Base-by-base conservation (phyloP, 2,888 invertebrate species). In the Theretra japonica region DNA sequence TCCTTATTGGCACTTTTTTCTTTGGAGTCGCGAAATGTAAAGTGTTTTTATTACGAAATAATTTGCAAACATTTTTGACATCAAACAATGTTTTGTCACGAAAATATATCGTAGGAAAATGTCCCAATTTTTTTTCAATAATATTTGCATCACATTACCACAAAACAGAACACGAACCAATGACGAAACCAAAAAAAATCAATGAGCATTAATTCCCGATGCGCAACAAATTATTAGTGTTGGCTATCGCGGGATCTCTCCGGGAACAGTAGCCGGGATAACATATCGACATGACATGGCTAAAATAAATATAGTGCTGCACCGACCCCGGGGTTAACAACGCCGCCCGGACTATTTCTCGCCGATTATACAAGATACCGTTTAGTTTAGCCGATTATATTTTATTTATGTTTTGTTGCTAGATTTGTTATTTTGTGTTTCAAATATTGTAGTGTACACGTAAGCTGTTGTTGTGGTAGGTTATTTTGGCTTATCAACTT, bases 221-320 rank as follows among this genome's bases (percentile, higher is more conserved):
- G 80, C 78, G 81, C 86, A 86, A 87, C 87, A 90, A 90, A 90
- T 89, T 87, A 88, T 88, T 83, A 84, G 79, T 80, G 82, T 80
- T 19, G 23, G 65, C 82, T 90, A 90, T 90, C 90, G 83, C 80
- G 75, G 78, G 80, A 90, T 90, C 89, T 87, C 80, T 77, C 75
- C 77, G 82, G 85, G 83, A 80, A 86, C 89, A 81, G 91, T 91
- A 92, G 91, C 90, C 77, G 83, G 83, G 90, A 87, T 88, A 88
- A 88, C 83, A 85, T 90, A 92, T 91, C 90, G 79, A 85, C 86
- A 80, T 83, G 87, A 90, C 90, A 92, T 89, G 91, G 88, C 88
- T 88, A 88, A 89, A 89, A 88, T 88, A 89, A 89, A 90, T 90
- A 88, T 88, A 90, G 88, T 88, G 85, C 83, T 85, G 83, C 80